These are phyloP conservation scores for Ophion ellenae DNA, from an alignment of 2,888 invertebrate genomes.

Conservation along the genomic window DNA sequence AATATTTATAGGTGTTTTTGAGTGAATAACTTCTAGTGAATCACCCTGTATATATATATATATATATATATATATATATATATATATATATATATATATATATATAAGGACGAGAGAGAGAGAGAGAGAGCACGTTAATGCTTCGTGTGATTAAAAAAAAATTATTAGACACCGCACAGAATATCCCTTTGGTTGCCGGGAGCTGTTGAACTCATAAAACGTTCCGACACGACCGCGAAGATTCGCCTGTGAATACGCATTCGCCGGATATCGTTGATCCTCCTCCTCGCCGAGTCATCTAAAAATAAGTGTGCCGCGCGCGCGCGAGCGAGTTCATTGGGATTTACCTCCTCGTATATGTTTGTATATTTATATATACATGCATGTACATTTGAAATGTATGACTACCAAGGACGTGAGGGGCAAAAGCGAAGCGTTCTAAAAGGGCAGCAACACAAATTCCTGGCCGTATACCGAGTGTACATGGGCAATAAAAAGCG, in stretches of 20 bases:
- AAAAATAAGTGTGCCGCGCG: constrained; percentile 75
- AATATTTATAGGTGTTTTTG: too few relatives aligned
- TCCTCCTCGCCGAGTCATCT: constrained; percentile 65
- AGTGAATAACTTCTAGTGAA: too few relatives aligned
- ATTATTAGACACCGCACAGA: constrained; percentile 25
- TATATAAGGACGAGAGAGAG: too few relatives aligned
- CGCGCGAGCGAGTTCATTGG: constrained; percentile 71
- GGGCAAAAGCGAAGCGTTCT: constrained; percentile 18
- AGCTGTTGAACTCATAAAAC: constrained; percentile 78
- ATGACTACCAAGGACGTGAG: constrained; percentile 43
- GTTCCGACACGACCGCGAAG: constrained; percentile 59
- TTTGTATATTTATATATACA: neutral
- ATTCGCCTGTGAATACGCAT: constrained; percentile 46
- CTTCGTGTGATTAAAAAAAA: neutral
- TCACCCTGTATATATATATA: too few relatives aligned
- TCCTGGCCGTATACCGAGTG: constrained; percentile 21
- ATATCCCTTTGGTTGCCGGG: constrained; percentile 53
- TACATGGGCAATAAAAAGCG: constrained; percentile 35
- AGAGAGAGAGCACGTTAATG: neutral
- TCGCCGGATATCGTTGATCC: constrained; percentile 54
- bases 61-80: too few relatives aligned
- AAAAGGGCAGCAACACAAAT: constrained; percentile 31
- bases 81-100: too few relatives aligned
- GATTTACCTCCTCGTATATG: constrained; percentile 7
- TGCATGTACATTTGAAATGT: constrained; percentile 14